Percentiles rank a stretch among this genome's conserved stretches.
These are phyloP conservation scores for Phymatocera aterrima DNA, from an alignment of 2,888 invertebrate genomes.

Conservation along the genomic window DNA sequence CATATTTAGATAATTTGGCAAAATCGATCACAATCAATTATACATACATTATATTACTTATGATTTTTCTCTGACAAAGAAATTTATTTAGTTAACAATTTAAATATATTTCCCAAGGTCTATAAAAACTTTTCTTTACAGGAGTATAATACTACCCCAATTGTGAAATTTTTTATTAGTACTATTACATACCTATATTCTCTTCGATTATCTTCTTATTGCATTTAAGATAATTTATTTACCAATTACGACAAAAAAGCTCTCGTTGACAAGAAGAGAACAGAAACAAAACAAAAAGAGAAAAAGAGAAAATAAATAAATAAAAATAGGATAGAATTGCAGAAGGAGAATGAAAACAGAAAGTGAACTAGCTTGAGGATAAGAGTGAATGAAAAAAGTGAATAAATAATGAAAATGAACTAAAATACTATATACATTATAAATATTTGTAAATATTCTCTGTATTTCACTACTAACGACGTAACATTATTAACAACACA, in stretches of 20 bases:
- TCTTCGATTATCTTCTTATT: conserved; percentile 53
- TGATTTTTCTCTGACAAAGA: neutral
- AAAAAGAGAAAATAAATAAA: conserved; percentile 46
- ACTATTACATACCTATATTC: neutral
- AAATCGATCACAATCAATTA: neutral
- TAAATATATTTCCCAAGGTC: too few relatives aligned
- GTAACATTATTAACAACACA: conserved; percentile 65
- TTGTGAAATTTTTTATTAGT: neutral
- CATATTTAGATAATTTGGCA: neutral
- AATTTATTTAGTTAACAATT: conserved; percentile 12
- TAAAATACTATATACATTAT: conserved; percentile 59
- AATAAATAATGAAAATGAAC: conserved; percentile 57
- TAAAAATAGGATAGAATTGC: conserved; percentile 53
- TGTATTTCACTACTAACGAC: conserved; percentile 68
- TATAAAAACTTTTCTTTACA: too few relatives aligned
- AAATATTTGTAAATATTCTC: conserved; percentile 70
- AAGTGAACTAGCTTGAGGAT: conserved; percentile 50
- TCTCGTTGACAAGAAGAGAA: conserved; percentile 44
- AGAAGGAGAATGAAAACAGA: conserved; percentile 52
- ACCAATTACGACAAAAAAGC: conserved; percentile 53
- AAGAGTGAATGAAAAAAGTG: conserved; percentile 55
- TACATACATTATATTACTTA: too few relatives aligned
- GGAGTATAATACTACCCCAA: too few relatives aligned
- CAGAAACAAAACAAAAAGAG: conserved; percentile 36
- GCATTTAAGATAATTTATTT: conserved; percentile 66